Evolutionary conservation across 2,113 vertebrate species (phyloP).

Genomic region (Cichladusa arquata): DNA sequence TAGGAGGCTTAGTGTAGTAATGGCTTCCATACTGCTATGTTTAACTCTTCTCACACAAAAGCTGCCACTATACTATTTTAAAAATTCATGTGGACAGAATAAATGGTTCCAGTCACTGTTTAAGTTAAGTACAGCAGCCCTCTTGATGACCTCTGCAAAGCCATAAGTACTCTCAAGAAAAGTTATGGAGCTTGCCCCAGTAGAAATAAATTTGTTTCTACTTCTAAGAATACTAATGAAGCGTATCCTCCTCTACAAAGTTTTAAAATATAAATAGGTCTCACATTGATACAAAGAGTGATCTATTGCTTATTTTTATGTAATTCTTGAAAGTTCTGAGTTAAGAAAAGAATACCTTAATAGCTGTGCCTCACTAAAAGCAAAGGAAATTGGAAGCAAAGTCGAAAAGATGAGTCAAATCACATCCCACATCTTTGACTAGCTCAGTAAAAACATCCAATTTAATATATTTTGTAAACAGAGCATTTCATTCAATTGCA

Average conservation of each 20-base stretch:
- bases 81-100: neutral
- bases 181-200: neutral
- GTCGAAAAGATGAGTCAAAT: neutral
- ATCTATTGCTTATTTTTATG: neutral
- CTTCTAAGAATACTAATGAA: neutral
- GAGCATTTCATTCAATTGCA: neutral
- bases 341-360: neutral
- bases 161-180: neutral
- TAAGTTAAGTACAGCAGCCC: neutral
- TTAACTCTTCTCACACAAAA: neutral
- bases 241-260: neutral
- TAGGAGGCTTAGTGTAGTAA: neutral
- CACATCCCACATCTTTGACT: neutral
- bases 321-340: neutral
- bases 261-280: neutral
- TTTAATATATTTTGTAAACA: neutral
- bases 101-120: neutral
- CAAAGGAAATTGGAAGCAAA: neutral
- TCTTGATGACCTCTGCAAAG: conserved; percentile 6
- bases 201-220: neutral
- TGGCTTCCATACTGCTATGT: neutral
- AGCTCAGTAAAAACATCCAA: neutral
- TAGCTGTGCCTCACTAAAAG: neutral
- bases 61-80: neutral
- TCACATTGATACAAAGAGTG: neutral